Percentiles rank a stretch among this genome's conserved stretches.
Evolutionary conservation across 2,888 invertebrate genomes (phyloP).

Genomic region (Tipula confusa): DNA sequence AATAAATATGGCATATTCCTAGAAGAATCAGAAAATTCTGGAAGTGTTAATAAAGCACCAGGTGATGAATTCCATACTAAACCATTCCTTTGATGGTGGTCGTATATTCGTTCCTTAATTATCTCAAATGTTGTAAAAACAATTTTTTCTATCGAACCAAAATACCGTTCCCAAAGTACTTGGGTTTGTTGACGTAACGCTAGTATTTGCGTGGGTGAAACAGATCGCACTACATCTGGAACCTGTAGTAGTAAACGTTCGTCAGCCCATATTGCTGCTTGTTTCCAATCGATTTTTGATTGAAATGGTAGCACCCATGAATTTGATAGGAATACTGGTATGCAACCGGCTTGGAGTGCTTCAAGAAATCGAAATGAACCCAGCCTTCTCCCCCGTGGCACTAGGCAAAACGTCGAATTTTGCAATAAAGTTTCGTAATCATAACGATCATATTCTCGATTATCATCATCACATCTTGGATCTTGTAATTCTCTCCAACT

Average conservation of each 20-base stretch:
- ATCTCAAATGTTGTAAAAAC: conserved; percentile 94
- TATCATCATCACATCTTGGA: conserved; percentile 93
- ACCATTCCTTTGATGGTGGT: conserved; percentile 70
- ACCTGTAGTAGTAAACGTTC: conserved; percentile 88
- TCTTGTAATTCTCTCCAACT: conserved; percentile 96
- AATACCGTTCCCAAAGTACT: conserved; percentile 92
- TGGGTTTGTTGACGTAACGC: conserved; percentile 90
- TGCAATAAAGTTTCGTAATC: conserved; percentile 92
- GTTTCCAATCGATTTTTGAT: conserved; percentile 95
- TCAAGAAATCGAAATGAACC: conserved; percentile 94
- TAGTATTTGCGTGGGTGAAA: conserved; percentile 75
- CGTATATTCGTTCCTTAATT: conserved; percentile 79
- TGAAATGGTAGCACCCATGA: conserved; percentile 95
- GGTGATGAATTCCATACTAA: conserved; percentile 87
- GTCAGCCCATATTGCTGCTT: conserved; percentile 90
- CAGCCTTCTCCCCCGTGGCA: conserved; percentile 91
- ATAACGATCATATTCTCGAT: conserved; percentile 95
- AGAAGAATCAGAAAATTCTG: conserved; percentile 78
- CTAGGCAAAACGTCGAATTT: conserved; percentile 97
- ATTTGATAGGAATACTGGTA: conserved; percentile 95
- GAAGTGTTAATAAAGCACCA: conserved; percentile 78
- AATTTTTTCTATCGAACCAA: conserved; percentile 95
- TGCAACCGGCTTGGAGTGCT: conserved; percentile 92
- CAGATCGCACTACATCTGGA: conserved; percentile 87
- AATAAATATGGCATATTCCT: conserved; percentile 54